phyloP scores from a whole-genome alignment of 1,140 invertebrate species.

The Megathymus violae region DNA sequence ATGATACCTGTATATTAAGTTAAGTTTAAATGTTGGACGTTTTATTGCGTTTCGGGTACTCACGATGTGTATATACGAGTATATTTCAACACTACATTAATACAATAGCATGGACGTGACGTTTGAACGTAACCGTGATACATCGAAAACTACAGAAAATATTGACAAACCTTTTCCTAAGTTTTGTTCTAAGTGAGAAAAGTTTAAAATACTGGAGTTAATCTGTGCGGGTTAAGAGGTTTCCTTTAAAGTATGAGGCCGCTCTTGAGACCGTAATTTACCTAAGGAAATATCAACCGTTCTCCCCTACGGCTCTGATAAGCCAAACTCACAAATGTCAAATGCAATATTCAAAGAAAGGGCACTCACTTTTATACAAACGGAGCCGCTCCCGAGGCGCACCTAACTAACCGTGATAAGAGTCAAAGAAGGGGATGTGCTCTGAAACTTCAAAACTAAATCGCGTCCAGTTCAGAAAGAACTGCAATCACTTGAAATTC shows the following conservation, averaged over 20 bases:
- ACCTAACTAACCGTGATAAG: constrained; percentile 75
- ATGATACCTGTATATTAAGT: too few species aligned
- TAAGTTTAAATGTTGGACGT: too few species aligned
- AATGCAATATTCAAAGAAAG: constrained; percentile 49
- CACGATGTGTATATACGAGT: too few species aligned
- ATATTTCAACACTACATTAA: too few species aligned
- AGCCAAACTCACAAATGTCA: constrained; percentile 55
- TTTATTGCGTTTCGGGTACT: too few species aligned
- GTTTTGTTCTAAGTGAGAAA: too few species aligned
- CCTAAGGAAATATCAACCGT: constrained; percentile 43
- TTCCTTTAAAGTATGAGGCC: constrained; percentile 22
- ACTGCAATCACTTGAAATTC: constrained; percentile 24
- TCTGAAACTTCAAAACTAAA: constrained; percentile 59
- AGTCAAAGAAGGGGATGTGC: constrained; percentile 59
- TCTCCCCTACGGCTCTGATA: constrained; percentile 39
- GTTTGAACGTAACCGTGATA: too few species aligned
- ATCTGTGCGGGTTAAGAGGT: constrained; percentile 14
- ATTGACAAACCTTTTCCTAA: too few species aligned
- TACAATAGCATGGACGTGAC: too few species aligned
- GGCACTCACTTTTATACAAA: constrained; percentile 53
- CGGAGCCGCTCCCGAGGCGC: constrained; percentile 51
- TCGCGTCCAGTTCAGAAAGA: constrained; percentile 50
- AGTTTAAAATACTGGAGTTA: neutral
- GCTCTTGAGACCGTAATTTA: constrained; percentile 39
- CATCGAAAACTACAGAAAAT: too few species aligned